phyloP scores from a whole-genome alignment of 2,113 vertebrate genomes.

The Pholis gunnellus region DNA sequence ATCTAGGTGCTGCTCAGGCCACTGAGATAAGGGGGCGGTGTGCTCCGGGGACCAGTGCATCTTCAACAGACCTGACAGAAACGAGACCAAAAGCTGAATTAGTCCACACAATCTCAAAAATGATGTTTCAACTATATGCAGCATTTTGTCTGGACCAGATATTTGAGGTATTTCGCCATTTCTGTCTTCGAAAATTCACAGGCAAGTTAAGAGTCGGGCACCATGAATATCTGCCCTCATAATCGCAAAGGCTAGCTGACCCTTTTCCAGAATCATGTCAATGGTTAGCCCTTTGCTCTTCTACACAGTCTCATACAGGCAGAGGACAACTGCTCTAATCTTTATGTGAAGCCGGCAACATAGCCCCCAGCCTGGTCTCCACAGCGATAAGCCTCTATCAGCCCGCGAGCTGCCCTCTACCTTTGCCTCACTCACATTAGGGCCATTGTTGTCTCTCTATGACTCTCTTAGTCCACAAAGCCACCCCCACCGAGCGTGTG shows the following conservation, averaged over 20 bases:
- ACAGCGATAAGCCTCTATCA: conserved; percentile 77
- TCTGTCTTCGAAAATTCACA: background rate
- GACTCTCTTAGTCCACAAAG: conserved; percentile 74
- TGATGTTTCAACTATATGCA: background rate
- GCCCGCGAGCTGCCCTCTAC: conserved; percentile 53
- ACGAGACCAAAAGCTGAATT: conserved; percentile 28
- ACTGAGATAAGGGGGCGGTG: conserved; percentile 94
- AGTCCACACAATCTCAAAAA: conserved; percentile 2
- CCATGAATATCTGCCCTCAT: conserved; percentile 28
- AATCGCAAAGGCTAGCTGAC: conserved; percentile 38
- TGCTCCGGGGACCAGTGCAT: conserved; percentile 99
- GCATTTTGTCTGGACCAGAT: background rate
- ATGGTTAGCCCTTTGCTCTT: conserved; percentile 40
- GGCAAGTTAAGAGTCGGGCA: background rate
- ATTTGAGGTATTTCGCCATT: background rate
- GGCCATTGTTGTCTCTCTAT: conserved; percentile 78
- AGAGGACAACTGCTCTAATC: conserved; percentile 62
- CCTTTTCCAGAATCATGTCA: conserved; percentile 54
- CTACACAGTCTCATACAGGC: conserved; percentile 45
- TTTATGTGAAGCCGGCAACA: conserved; percentile 65
- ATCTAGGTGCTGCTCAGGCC: conserved; percentile 97
- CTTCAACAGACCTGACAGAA: conserved; percentile 87
- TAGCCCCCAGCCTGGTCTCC: conserved; percentile 76
- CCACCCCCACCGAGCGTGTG: conserved; percentile 79
- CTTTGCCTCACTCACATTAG: conserved; percentile 77